A percentile compares a stretch with the other conserved stretches of the same genome.
These are phyloP conservation scores for Colius striatus DNA, from an alignment of 2,113 vertebrate genomes.

Conservation along the genomic window DNA sequence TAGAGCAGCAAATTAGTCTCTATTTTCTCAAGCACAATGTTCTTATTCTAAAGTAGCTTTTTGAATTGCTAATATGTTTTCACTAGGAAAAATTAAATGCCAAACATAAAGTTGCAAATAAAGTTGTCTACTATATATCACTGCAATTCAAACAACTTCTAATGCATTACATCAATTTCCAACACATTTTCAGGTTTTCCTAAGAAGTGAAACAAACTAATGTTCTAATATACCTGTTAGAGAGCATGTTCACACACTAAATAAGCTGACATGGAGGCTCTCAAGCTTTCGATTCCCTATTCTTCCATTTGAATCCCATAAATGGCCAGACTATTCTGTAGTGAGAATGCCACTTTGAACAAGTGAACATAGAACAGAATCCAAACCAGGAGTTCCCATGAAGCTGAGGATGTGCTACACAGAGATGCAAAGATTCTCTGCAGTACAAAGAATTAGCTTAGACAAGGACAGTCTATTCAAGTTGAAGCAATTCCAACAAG, in stretches of 20 bases:
- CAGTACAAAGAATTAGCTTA: not conserved
- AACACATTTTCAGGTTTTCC: not conserved
- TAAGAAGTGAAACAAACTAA: not conserved
- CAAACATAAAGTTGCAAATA: not conserved
- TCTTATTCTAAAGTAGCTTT: slow-evolving; percentile 4
- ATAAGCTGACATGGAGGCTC: not conserved
- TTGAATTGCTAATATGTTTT: not conserved
- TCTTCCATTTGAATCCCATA: not conserved
- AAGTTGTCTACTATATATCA: not conserved
- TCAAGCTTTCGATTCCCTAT: not conserved
- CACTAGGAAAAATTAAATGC: not conserved
- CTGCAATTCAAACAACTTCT: not conserved
- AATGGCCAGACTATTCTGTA: not conserved
- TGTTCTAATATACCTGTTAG: not conserved
- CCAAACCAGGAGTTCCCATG: not conserved
- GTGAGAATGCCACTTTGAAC: accelerated
- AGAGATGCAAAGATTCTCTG: not conserved
- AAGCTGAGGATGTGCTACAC: not conserved
- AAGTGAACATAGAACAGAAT: not conserved
- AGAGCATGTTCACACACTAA: not conserved
- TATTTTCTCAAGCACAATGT: not conserved
- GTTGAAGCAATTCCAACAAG: not conserved
- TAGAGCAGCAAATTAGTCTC: not conserved
- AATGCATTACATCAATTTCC: not conserved
- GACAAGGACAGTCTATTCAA: not conserved